A percentile compares a stretch with the other conserved stretches of the same genome.
phyloP scores from a whole-genome alignment of 2,797 vertebrate genomes.

The Schizopygopsis pylzovi region DNA sequence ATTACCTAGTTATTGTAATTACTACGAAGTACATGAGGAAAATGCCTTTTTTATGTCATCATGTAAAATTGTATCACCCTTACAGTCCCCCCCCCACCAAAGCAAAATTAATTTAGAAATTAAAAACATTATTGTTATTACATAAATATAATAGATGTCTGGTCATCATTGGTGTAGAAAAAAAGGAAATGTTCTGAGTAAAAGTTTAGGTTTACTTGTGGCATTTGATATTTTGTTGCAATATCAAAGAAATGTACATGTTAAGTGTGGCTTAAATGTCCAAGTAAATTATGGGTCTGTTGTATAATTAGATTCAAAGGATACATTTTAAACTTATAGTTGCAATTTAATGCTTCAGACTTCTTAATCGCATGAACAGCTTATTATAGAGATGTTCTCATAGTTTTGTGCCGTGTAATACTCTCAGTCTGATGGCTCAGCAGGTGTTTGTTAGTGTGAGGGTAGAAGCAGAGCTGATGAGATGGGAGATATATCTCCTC shows the following conservation, averaged over 20 bases:
- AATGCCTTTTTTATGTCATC: neutral
- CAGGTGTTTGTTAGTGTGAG: slow-evolving; percentile 51
- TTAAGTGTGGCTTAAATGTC: neutral
- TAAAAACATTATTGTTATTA: neutral
- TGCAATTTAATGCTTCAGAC: neutral
- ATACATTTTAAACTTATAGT: neutral
- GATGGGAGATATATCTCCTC: slow-evolving; percentile 61
- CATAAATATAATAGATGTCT: neutral
- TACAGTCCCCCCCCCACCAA: neutral
- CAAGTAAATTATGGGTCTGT: neutral
- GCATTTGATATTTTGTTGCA: neutral
- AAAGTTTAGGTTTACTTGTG: neutral
- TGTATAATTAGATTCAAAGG: slow-evolving; percentile 1
- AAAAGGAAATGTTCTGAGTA: neutral
- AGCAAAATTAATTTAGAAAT: neutral
- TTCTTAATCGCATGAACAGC: neutral
- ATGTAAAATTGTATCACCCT: neutral
- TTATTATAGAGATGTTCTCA: neutral
- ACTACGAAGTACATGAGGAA: neutral
- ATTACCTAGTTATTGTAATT: neutral
- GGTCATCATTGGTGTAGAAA: neutral
- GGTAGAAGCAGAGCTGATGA: slow-evolving; percentile 48
- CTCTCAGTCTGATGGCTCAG: slow-evolving; percentile 32
- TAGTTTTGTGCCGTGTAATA: slow-evolving; percentile 4
- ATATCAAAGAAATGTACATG: neutral